Percentiles rank a stretch among this genome's conserved stretches.
Conservation (phyloP, 2,888 invertebrate species). For the Anthoptus insignis region DNA sequence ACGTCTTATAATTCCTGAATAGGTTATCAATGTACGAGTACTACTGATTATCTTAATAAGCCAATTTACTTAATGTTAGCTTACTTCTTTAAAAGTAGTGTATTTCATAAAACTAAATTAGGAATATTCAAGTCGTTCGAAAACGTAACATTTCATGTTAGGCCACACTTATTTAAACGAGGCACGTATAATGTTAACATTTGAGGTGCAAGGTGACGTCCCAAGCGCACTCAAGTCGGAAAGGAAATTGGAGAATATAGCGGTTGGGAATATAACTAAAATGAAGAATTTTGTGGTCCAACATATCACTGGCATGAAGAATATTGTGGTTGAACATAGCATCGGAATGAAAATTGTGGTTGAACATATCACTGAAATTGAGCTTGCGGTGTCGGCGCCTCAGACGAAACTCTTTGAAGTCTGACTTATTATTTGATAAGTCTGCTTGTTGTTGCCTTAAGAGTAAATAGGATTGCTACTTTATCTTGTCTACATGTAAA, state of each 20-base stretch:
- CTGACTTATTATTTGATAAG: constrained; percentile 33
- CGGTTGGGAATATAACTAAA: constrained; percentile 33
- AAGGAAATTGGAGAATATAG: constrained; percentile 33
- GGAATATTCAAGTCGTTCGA: constrained; percentile 1
- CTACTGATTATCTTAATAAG: no score
- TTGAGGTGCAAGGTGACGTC: constrained; percentile 35
- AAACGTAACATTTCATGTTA: constrained; percentile 5
- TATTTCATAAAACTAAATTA: background rate
- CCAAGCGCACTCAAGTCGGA: constrained; percentile 23
- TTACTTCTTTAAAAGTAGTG: no score
- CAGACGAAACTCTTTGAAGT: constrained; percentile 34
- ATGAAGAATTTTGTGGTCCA: constrained; percentile 37
- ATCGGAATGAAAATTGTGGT: constrained; percentile 37
- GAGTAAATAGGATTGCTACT: constrained; percentile 31
- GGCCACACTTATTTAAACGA: constrained; percentile 29
- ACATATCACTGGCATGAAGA: constrained; percentile 31
- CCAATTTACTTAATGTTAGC: no score
- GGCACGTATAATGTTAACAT: constrained; percentile 36
- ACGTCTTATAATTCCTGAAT: no score
- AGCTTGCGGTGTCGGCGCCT: constrained; percentile 36
- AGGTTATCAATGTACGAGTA: no score
- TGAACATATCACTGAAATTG: constrained; percentile 38
- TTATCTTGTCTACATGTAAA: constrained; percentile 28
- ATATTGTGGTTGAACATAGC: constrained; percentile 34
- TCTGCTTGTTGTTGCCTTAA: constrained; percentile 17